phyloP scores from a whole-genome alignment of 2,797 vertebrate species.

The Huso huso region DNA sequence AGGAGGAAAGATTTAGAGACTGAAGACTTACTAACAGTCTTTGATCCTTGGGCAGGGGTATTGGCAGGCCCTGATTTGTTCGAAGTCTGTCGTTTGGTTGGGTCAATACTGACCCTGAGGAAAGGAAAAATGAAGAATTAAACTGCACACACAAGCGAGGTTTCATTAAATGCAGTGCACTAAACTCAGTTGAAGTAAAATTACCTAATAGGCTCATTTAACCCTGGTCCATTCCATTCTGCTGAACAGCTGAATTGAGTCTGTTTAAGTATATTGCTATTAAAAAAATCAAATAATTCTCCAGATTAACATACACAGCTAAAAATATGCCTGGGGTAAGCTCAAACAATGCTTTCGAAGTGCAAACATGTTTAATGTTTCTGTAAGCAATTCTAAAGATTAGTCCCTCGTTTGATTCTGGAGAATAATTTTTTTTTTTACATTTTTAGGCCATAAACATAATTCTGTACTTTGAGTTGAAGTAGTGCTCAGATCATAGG shows the following conservation, averaged over 20 bases:
- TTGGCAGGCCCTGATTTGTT: slow-evolving; percentile 61
- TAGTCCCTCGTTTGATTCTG: too few species aligned
- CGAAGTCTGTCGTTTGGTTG: slow-evolving; percentile 63
- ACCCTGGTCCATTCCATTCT: not conserved
- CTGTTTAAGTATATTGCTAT: not conserved
- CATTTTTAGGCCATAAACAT: too few species aligned
- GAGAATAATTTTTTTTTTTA: too few species aligned
- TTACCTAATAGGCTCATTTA: not conserved
- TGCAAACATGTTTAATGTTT: too few species aligned
- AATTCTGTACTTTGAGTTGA: too few species aligned
- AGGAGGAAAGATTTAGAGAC: slow-evolving; percentile 40
- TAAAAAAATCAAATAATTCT: too few species aligned
- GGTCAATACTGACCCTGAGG: slow-evolving; percentile 74
- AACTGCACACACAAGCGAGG: slow-evolving; percentile 51
- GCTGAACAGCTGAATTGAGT: slow-evolving; percentile 3
- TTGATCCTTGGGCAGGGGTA: slow-evolving; percentile 62
- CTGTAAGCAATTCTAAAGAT: too few species aligned
- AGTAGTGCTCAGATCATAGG: too few species aligned
- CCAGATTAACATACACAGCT: not conserved
- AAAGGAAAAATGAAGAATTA: slow-evolving; percentile 62
- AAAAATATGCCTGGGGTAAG: too few species aligned
- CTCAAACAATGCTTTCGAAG: too few species aligned
- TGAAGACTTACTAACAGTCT: slow-evolving; percentile 74
- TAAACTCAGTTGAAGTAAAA: slow-evolving; percentile 6
- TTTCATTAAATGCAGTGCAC: slow-evolving; percentile 13